Base-by-base conservation (phyloP, 1,140 invertebrate species). In the Diplogasteroides magnus region DNA sequence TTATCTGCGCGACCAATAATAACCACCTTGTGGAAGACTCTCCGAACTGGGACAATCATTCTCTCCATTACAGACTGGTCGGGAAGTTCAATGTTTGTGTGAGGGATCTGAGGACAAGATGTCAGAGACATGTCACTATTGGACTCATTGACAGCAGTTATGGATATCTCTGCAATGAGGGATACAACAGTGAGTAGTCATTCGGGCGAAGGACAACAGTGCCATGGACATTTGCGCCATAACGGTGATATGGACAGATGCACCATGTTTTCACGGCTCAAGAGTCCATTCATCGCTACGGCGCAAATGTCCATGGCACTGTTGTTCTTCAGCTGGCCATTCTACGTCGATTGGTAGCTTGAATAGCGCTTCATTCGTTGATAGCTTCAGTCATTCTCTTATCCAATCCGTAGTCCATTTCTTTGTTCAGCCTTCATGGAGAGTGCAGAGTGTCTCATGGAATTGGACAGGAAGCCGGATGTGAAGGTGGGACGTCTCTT, bases 151-250 rank as follows among this genome's bases (percentile, higher is more conserved):
- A 82, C 29, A 73, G 77, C 26, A 79, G 77, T 57, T 82, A 82
- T 73, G 80, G 80, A 13, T 82, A 71, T 69, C 67, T 82, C 29
- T 82, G 80, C 61, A 83, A 82, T 64, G 81, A 83, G 23, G 80
- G 80, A 56, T 82, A 82, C 66, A 72, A 82, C 27, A 83, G 80
- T 82, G 57, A 75, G 79, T 73, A 55, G n/a, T n/a, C n/a, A n/a
- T n/a, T n/a, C n/a, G n/a, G n/a, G n/a, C n/a, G n/a, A n/a, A n/a
- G n/a, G n/a, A n/a, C n/a, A n/a, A n/a, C n/a, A n/a, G n/a, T n/a
- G n/a, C n/a, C n/a, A n/a, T n/a, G n/a, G n/a, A n/a, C n/a, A n/a
- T n/a, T n/a, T n/a, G n/a, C n/a, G n/a, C n/a, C n/a, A n/a, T n/a
- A n/a, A n/a, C n/a, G n/a, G n/a, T n/a, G n/a, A n/a, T n/a, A n/a